A percentile compares a stretch with the other conserved stretches of the same genome.
Evolutionary conservation across 2,888 invertebrate species (phyloP).

Genomic region (Chrysolina oricalcia): DNA sequence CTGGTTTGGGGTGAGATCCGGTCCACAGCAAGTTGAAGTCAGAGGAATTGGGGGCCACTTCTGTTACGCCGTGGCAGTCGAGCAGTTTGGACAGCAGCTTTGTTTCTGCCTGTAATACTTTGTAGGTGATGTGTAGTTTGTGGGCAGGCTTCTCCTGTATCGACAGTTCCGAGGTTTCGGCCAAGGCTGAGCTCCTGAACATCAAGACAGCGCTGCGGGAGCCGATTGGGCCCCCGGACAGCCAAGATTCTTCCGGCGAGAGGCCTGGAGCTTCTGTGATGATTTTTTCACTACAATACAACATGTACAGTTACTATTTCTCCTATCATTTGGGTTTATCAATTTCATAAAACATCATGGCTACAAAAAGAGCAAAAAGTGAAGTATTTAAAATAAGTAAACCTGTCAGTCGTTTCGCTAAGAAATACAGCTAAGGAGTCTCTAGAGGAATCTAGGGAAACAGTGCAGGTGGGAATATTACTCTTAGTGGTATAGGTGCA

Average conservation of each 20-base stretch:
- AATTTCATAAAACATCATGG: background rate
- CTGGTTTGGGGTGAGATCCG: constrained; percentile 93
- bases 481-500: background rate
- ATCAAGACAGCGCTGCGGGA: constrained; percentile 79
- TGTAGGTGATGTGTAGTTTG: constrained; percentile 84
- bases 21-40: constrained; percentile 94
- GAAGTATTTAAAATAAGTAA: background rate
- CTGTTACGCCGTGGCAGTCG: constrained; percentile 84
- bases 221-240: constrained; percentile 71
- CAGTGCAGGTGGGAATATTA: background rate
- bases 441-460: constrained; percentile 14
- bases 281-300: constrained; percentile 52
- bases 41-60: constrained; percentile 81
- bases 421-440: constrained; percentile 41
- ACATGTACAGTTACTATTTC: background rate
- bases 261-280: constrained; percentile 60
- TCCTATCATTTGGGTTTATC: background rate
- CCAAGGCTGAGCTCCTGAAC: constrained; percentile 80
- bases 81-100: constrained; percentile 84
- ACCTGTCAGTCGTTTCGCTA: constrained; percentile 20
- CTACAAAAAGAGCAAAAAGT: background rate
- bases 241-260: constrained; percentile 64
- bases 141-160: constrained; percentile 78
- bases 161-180: constrained; percentile 66
- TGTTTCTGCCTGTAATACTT: constrained; percentile 85